Evolutionary conservation across 2,888 invertebrate genomes (phyloP).

Genomic region (Ichneumon xanthorius): DNA sequence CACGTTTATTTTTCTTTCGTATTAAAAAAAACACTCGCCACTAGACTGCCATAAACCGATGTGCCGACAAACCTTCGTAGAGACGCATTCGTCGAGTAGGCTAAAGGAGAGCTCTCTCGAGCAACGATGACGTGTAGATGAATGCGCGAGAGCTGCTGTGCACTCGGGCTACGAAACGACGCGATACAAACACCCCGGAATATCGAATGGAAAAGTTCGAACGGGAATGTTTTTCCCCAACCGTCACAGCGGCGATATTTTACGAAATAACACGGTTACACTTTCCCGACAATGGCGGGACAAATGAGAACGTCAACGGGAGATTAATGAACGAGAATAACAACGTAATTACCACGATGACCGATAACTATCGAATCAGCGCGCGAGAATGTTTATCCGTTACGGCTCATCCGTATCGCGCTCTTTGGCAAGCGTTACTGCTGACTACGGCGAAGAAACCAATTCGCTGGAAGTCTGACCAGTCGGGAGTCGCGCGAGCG

Average conservation of each 20-base stretch:
- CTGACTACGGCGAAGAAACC: constrained; percentile 2
- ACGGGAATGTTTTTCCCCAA: neutral
- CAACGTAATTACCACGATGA: neutral
- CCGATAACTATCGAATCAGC: neutral
- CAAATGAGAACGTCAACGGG: neutral
- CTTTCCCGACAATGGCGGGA: neutral
- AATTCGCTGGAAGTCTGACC: constrained; percentile 46
- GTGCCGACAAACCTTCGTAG: neutral
- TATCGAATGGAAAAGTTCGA: constrained; percentile 1
- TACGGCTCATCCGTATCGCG: constrained; percentile 61
- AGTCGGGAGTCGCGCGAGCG: neutral
- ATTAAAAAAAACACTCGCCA: neutral
- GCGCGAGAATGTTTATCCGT: neutral
- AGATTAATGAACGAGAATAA: neutral
- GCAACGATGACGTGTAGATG: neutral
- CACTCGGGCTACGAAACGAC: neutral
- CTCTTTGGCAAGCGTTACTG: constrained; percentile 67
- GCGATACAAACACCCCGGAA: constrained; percentile 1
- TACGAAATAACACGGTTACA: neutral
- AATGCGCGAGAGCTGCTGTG: constrained; percentile 7
- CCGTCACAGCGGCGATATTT: neutral
- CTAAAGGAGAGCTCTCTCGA: neutral
- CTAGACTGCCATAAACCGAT: neutral
- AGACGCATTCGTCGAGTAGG: neutral
- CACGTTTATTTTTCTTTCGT: neutral